phyloP scores from a whole-genome alignment of 2,797 vertebrate genomes.

The Molossus molossus region DNA sequence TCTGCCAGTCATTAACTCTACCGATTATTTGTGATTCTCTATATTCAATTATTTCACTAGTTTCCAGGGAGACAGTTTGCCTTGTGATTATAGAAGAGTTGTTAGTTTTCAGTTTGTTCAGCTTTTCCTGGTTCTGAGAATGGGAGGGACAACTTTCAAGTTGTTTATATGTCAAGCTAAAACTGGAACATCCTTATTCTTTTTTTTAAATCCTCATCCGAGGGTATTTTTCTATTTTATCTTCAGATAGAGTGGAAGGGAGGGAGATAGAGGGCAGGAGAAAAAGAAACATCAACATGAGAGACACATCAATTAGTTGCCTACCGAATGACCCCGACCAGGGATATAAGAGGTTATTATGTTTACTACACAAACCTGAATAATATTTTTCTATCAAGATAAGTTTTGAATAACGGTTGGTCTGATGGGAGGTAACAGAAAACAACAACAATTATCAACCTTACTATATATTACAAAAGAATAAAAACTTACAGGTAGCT shows the following conservation, averaged over 20 bases:
- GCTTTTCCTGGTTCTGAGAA: background rate
- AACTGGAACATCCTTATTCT: background rate
- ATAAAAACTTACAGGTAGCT: background rate
- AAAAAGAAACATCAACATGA: too few relatives aligned
- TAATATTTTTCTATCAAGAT: background rate
- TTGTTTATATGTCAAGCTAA: background rate
- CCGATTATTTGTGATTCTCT: background rate
- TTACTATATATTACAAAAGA: background rate
- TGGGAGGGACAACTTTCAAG: background rate
- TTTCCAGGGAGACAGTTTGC: constrained; percentile 7
- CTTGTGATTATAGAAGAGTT: background rate
- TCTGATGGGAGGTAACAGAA: constrained; percentile 10
- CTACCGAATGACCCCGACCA: too few relatives aligned
- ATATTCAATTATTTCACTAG: background rate
- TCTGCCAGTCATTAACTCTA: background rate
- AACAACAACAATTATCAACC: background rate
- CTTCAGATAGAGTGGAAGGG: too few relatives aligned
- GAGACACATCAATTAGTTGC: too few relatives aligned
- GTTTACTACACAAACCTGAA: background rate
- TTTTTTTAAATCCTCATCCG: too few relatives aligned
- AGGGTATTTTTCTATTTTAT: too few relatives aligned
- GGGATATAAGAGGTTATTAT: background rate
- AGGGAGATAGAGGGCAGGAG: too few relatives aligned
- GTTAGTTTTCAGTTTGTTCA: constrained; percentile 19
- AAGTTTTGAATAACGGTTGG: background rate